These are phyloP conservation scores for Tribolium freemani DNA, from an alignment of 2,888 invertebrate genomes.

Conservation along the genomic window DNA sequence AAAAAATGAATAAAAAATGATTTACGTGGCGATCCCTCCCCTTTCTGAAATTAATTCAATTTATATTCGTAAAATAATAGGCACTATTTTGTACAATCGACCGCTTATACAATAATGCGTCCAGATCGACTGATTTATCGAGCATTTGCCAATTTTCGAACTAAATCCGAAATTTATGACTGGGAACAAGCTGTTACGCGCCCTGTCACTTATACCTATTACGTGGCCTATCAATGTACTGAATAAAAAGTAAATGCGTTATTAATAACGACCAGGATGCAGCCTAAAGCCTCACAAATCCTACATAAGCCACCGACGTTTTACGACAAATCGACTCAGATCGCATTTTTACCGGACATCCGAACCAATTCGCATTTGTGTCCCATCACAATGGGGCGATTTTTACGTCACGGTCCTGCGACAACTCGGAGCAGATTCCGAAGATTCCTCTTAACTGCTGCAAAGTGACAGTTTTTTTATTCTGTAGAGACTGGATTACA, in stretches of 20 bases:
- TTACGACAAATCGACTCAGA: conserved; percentile 27
- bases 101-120: conserved; percentile 2
- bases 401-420: neutral
- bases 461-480: neutral
- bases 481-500: neutral
- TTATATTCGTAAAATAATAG: conserved; percentile 6
- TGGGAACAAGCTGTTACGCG: conserved; percentile 25
- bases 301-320: conserved; percentile 7
- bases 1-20: conserved; percentile 32
- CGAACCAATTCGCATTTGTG: conserved; percentile 24
- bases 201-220: conserved; percentile 26
- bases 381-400: conserved; percentile 8
- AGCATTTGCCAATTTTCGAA: conserved; percentile 14
- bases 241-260: conserved; percentile 34
- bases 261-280: conserved; percentile 37
- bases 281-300: conserved; percentile 30
- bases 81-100: conserved; percentile 3
- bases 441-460: neutral
- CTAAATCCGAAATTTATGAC: conserved; percentile 29
- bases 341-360: conserved; percentile 30
- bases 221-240: conserved; percentile 1
- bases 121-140: conserved; percentile 18
- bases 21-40: conserved; percentile 8
- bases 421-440: neutral
- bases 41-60: conserved; percentile 7